A percentile compares a stretch with the other conserved stretches of the same genome.
phyloP scores from a whole-genome alignment of 2,888 invertebrate species.

The Catocala nupta region DNA sequence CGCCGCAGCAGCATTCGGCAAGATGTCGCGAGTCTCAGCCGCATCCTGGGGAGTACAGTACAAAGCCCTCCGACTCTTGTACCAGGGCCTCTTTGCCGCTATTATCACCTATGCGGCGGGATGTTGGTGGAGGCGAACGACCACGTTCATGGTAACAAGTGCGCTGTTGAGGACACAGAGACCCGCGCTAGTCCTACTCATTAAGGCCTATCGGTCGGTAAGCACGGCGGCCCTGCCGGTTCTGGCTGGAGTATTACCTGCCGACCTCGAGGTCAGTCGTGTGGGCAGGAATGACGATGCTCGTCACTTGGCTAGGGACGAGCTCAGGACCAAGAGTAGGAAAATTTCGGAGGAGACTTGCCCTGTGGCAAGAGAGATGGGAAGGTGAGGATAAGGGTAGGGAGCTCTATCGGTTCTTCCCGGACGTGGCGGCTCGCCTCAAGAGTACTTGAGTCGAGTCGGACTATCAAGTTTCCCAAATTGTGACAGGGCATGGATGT shows the following conservation, averaged over 20 bases:
- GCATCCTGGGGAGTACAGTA: slow-evolving; percentile 48
- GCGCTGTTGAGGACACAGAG: slow-evolving; percentile 8
- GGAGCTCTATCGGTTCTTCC: slow-evolving; percentile 44
- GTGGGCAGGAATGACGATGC: slow-evolving; percentile 17
- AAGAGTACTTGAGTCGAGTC: slow-evolving; percentile 37
- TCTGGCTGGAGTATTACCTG: slow-evolving; percentile 30
- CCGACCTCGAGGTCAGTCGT: slow-evolving; percentile 32
- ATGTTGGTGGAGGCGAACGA: slow-evolving; percentile 8
- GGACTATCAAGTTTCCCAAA: slow-evolving; percentile 42
- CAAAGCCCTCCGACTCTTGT: slow-evolving; percentile 16
- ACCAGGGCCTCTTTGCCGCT: neutral
- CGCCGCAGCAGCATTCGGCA: slow-evolving; percentile 38
- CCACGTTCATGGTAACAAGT: neutral
- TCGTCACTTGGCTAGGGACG: neutral
- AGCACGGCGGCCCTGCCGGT: slow-evolving; percentile 28
- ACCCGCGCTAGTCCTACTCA: slow-evolving; percentile 17
- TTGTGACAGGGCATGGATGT: slow-evolving; percentile 45
- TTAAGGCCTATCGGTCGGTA: slow-evolving; percentile 29
- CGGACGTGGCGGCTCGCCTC: slow-evolving; percentile 38
- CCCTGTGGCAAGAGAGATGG: slow-evolving; percentile 43
- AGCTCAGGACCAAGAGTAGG: neutral
- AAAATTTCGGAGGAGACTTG: neutral
- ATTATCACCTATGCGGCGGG: slow-evolving; percentile 9
- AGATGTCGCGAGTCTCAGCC: slow-evolving; percentile 46
- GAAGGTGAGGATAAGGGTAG: slow-evolving; percentile 25